These are phyloP conservation scores for Aptenodytes patagonicus DNA, from an alignment of 2,113 vertebrate genomes.

Conservation along the genomic window DNA sequence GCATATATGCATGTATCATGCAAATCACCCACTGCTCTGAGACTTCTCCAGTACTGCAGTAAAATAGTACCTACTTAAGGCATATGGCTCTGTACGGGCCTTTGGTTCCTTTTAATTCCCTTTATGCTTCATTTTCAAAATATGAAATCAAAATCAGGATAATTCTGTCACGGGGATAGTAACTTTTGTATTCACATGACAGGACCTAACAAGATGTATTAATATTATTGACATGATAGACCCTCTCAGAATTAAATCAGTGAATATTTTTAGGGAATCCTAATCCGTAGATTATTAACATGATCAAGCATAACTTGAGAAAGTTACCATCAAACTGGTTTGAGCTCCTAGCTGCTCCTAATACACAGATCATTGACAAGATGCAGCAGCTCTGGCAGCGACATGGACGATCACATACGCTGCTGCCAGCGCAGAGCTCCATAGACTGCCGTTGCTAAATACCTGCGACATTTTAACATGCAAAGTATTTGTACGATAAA, in stretches of 20 bases:
- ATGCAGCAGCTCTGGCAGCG: neutral
- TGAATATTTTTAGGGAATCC: constrained; percentile 17
- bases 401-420: neutral
- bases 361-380: neutral
- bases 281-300: constrained; percentile 44
- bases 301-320: constrained; percentile 11
- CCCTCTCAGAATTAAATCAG: neutral
- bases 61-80: fast-evolving
- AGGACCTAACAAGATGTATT: neutral
- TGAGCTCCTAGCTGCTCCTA: neutral
- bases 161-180: neutral
- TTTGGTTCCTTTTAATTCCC: neutral
- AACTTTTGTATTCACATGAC: neutral
- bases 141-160: neutral
- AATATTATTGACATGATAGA: neutral
- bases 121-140: neutral
- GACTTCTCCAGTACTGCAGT: neutral
- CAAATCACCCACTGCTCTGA: neutral
- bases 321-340: neutral
- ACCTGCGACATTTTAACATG: neutral
- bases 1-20: fast-evolving
- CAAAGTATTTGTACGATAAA: neutral
- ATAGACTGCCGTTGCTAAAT: neutral
- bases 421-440: neutral
- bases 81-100: fast-evolving